Conservation (phyloP, 2,797 vertebrate species). For the Gobionotothen gibberifrons region DNA sequence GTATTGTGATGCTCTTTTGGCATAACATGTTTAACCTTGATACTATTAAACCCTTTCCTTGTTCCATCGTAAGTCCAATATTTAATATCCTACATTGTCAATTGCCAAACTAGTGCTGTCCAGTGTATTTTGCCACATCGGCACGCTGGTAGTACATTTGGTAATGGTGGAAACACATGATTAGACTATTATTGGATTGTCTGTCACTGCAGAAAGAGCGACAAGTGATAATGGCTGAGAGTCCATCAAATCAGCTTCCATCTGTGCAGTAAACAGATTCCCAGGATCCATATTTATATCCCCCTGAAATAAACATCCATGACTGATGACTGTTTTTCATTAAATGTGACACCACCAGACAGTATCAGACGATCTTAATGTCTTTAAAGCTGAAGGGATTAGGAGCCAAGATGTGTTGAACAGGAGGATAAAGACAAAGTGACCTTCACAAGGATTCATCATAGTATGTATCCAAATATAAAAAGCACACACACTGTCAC, state of each 20-base stretch:
- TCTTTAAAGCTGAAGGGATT: constrained; percentile 36
- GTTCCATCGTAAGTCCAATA: background rate
- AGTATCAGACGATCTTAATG: constrained; percentile 26
- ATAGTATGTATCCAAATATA: constrained; percentile 30
- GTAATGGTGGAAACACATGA: background rate
- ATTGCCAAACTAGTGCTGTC: background rate
- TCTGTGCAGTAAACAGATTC: background rate
- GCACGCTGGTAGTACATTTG: background rate
- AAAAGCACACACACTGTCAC: constrained; percentile 5
- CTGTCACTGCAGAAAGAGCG: constrained; percentile 2
- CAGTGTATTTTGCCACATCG: background rate
- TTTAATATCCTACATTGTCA: background rate
- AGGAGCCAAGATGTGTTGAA: constrained; percentile 26
- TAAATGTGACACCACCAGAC: constrained; percentile 15
- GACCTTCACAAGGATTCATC: constrained; percentile 51
- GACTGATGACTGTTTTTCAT: constrained; percentile 43
- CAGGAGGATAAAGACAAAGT: constrained; percentile 39
- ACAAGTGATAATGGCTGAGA: background rate
- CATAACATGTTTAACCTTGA: background rate
- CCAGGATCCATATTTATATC: constrained; percentile 13
- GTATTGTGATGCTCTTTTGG: background rate
- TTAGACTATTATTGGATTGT: constrained; percentile 3
- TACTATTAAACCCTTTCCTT: background rate
- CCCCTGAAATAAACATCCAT: constrained; percentile 6
- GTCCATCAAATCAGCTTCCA: background rate